Conservation (phyloP, 2,888 invertebrate genomes). For the Cryptocephalus primarius region DNA sequence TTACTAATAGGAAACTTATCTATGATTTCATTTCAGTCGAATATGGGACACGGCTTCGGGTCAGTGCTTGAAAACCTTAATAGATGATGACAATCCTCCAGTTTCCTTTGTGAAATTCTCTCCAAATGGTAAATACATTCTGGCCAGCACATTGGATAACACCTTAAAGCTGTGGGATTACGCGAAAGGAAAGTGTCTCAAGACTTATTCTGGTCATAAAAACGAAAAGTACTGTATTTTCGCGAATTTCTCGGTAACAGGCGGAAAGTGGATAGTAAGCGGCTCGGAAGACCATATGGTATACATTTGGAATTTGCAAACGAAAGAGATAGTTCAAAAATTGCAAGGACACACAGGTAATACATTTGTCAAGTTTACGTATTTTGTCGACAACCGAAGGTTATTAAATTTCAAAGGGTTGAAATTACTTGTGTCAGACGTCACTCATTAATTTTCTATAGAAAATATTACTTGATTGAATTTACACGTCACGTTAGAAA, state of each 20-base stretch:
- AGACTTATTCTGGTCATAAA: constrained; percentile 96
- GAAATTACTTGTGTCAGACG: too few species aligned
- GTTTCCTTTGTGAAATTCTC: constrained; percentile 99
- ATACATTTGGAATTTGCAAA: constrained; percentile 99
- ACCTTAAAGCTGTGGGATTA: constrained; percentile 99
- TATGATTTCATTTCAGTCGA: constrained; percentile 65
- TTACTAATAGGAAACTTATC: too few species aligned
- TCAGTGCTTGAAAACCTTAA: constrained; percentile 96
- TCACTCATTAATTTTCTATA: too few species aligned
- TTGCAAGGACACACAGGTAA: constrained; percentile 92
- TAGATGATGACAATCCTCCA: constrained; percentile 99
- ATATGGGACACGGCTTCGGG: constrained; percentile 99
- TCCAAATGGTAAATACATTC: constrained; percentile 97
- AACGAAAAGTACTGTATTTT: constrained; percentile 99
- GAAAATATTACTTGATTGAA: too few species aligned
- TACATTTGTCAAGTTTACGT: neutral
- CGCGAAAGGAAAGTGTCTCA: constrained; percentile 95
- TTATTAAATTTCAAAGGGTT: too few species aligned
- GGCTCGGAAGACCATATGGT: constrained; percentile 99
- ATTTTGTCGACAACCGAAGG: too few species aligned
- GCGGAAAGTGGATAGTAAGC: constrained; percentile 99
- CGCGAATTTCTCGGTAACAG: constrained; percentile 99
- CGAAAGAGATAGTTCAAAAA: constrained; percentile 98
- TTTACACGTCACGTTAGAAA: too few species aligned
- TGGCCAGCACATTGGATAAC: constrained; percentile 96